Conservation (phyloP, 2,113 vertebrate species). For the Cnemophilus loriae region DNA sequence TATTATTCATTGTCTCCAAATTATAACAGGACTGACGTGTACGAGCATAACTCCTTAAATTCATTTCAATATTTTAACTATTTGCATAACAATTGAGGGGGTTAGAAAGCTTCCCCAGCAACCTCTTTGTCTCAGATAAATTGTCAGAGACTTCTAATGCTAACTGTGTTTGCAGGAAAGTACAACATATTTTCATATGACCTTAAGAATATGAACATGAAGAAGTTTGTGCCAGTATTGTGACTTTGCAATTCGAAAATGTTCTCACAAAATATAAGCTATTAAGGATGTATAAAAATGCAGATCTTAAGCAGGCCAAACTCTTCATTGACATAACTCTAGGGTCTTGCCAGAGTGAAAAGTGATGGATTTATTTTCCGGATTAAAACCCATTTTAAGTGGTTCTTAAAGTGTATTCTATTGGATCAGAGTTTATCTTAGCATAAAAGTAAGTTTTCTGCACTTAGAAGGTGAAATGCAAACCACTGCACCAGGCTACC, state of each 20-base stretch:
- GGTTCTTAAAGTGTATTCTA: not conserved
- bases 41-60: conserved; percentile 56
- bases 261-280: conserved; percentile 19
- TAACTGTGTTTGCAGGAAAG: conserved; percentile 9
- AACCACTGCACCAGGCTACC: too few species aligned
- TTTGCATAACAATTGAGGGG: conserved; percentile 59
- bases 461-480: not conserved
- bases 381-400: not conserved
- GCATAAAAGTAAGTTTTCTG: not conserved
- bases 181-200: conserved; percentile 12
- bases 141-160: not conserved
- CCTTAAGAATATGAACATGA: not conserved
- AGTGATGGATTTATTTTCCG: not conserved
- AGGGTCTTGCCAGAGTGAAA: not conserved
- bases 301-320: not conserved
- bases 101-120: conserved; percentile 5
- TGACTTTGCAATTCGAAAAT: conserved; percentile 10
- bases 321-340: not conserved
- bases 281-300: conserved; percentile 8
- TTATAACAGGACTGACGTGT: conserved; percentile 58
- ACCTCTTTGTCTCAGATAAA: conserved; percentile 40
- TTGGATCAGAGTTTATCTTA: not conserved
- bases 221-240: not conserved
- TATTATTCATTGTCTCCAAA: conserved; percentile 75
- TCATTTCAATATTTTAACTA: conserved; percentile 73